A percentile compares a stretch with the other conserved stretches of the same genome.
Conservation (phyloP, 2,113 vertebrate genomes). For the Raja brachyura region DNA sequence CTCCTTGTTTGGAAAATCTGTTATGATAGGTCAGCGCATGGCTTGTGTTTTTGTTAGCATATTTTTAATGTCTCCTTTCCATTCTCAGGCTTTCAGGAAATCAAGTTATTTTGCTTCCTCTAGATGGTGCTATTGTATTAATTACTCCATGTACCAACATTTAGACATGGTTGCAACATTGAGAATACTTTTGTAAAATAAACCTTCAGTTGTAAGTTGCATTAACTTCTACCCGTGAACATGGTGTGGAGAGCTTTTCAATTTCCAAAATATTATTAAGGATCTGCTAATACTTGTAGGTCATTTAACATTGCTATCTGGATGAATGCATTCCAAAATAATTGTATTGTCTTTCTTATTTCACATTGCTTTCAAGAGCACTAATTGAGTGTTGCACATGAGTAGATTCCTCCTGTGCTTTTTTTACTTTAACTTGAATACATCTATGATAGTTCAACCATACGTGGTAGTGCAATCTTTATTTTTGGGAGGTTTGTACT, state of each 20-base stretch:
- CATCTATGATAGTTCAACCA: background rate
- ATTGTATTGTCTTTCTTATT: background rate
- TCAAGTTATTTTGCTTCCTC: background rate
- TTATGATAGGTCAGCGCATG: background rate
- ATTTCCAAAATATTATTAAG: conserved; percentile 1
- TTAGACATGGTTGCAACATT: background rate
- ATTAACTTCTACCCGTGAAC: background rate
- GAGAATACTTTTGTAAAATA: background rate
- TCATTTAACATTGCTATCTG: conserved; percentile 9
- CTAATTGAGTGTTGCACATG: too few relatives aligned
- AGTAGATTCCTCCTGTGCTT: background rate
- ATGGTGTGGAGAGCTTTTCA: background rate
- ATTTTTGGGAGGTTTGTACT: background rate
- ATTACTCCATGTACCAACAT: background rate
- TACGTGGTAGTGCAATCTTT: background rate
- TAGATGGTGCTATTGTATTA: conserved; percentile 35
- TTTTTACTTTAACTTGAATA: too few relatives aligned
- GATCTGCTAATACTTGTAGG: too few relatives aligned
- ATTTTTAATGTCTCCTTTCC: background rate
- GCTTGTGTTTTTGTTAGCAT: background rate
- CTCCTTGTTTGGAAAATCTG: background rate
- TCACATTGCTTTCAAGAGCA: background rate
- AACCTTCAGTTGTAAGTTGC: too few relatives aligned
- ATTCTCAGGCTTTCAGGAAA: background rate
- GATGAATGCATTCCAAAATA: background rate